Evolutionary conservation across 2,888 invertebrate species (phyloP).

Genomic region (Anarsia innoxiella): DNA sequence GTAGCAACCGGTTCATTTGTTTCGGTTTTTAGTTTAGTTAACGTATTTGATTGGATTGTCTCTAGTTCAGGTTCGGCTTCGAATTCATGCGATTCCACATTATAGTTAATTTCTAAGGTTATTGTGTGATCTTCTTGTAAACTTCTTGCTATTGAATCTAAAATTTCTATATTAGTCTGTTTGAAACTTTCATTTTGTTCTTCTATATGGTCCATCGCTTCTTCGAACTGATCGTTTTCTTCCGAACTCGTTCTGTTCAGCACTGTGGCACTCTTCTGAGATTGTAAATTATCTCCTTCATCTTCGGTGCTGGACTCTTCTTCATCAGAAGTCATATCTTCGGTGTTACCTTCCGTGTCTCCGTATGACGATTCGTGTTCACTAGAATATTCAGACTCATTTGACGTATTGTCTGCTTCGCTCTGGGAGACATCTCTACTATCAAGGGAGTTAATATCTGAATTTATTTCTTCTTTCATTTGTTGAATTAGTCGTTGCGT

Average conservation of each 20-base stretch:
- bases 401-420: constrained; percentile 52
- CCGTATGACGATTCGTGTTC: constrained; percentile 69
- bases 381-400: constrained; percentile 36
- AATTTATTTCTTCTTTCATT: constrained; percentile 79
- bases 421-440: constrained; percentile 61
- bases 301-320: constrained; percentile 41
- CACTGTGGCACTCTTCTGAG: constrained; percentile 16
- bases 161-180: constrained; percentile 55
- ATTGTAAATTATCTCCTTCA: constrained; percentile 29
- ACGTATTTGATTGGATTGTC: background rate
- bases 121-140: constrained; percentile 56
- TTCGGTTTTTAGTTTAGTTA: too few relatives aligned
- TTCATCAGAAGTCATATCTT: constrained; percentile 54
- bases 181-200: constrained; percentile 52
- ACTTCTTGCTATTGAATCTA: constrained; percentile 62
- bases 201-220: constrained; percentile 65
- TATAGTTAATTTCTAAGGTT: constrained; percentile 31
- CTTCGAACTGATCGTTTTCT: constrained; percentile 67
- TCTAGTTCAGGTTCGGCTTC: background rate
- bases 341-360: constrained; percentile 54
- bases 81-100: background rate
- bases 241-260: constrained; percentile 56
- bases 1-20: too few relatives aligned
- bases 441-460: constrained; percentile 71
- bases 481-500: constrained; percentile 78